These are phyloP conservation scores for Drosophila testacea DNA, from an alignment of 2,888 invertebrate genomes.

Conservation along the genomic window DNA sequence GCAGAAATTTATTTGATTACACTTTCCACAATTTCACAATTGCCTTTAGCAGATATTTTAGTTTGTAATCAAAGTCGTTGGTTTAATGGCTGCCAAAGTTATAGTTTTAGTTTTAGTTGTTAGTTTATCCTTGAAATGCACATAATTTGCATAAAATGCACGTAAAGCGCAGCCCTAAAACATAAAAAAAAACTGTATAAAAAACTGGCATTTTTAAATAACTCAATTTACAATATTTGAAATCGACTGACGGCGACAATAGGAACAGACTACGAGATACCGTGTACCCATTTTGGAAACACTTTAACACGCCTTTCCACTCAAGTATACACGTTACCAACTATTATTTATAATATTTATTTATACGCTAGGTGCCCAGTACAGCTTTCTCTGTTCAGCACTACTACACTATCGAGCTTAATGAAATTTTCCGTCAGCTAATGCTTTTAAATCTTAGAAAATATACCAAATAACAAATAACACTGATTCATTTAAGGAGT, in stretches of 20 bases:
- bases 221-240: background rate
- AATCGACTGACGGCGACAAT: background rate
- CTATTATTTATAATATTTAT: no score
- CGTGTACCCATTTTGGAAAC: background rate
- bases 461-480: no score
- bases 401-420: no score
- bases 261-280: background rate
- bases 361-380: no score
- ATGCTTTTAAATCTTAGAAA: no score
- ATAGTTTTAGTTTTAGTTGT: slow-evolving; percentile 10
- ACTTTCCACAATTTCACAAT: slow-evolving; percentile 65
- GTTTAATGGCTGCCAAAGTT: slow-evolving; percentile 55
- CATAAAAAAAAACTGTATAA: slow-evolving; percentile 17
- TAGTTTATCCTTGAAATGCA: slow-evolving; percentile 22
- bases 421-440: no score
- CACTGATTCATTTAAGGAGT: no score
- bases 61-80: slow-evolving; percentile 59
- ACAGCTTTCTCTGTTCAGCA: no score
- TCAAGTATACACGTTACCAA: background rate
- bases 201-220: slow-evolving; percentile 1
- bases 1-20: slow-evolving; percentile 71
- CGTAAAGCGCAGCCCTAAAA: slow-evolving; percentile 24
- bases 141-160: slow-evolving; percentile 44
- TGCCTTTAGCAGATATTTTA: slow-evolving; percentile 31
- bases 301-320: background rate